Percentiles rank a stretch among this genome's conserved stretches.
These are phyloP conservation scores for Lasiurus borealis DNA, from an alignment of 2,113 vertebrate species.

Conservation along the genomic window DNA sequence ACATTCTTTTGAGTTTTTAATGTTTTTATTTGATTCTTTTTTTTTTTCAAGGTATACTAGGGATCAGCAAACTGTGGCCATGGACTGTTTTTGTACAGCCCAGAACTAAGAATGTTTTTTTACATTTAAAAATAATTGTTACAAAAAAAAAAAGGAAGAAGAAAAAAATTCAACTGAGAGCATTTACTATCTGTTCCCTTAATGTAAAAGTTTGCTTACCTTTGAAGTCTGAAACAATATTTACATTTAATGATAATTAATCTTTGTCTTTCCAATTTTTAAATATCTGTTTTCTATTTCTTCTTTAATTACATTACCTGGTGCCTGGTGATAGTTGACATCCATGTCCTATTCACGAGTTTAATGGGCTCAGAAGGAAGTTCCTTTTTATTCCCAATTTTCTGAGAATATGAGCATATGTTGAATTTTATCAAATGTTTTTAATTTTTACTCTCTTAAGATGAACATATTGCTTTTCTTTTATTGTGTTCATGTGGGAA, in stretches of 20 bases:
- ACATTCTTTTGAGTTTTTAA: conserved; percentile 35
- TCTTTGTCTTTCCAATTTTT: background rate
- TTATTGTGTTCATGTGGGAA: background rate
- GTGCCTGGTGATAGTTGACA: background rate
- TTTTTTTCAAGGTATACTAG: background rate
- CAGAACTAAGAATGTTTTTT: background rate
- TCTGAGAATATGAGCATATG: background rate
- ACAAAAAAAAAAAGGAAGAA: background rate
- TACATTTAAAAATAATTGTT: background rate
- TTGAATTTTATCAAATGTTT: conserved; percentile 20
- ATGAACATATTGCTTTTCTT: background rate
- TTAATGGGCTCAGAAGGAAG: background rate
- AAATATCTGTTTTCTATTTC: conserved; percentile 37
- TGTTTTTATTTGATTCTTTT: conserved; percentile 19
- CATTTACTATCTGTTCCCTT: background rate
- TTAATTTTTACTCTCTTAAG: background rate
- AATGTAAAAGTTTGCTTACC: background rate
- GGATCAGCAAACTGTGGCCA: background rate
- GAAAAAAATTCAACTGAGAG: background rate
- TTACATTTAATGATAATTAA: background rate
- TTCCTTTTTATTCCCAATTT: background rate
- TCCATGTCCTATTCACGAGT: background rate
- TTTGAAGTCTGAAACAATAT: background rate
- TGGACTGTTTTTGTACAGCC: background rate
- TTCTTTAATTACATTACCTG: background rate